Conservation (phyloP, 2,113 vertebrate species). For the Dissostichus mawsoni region DNA sequence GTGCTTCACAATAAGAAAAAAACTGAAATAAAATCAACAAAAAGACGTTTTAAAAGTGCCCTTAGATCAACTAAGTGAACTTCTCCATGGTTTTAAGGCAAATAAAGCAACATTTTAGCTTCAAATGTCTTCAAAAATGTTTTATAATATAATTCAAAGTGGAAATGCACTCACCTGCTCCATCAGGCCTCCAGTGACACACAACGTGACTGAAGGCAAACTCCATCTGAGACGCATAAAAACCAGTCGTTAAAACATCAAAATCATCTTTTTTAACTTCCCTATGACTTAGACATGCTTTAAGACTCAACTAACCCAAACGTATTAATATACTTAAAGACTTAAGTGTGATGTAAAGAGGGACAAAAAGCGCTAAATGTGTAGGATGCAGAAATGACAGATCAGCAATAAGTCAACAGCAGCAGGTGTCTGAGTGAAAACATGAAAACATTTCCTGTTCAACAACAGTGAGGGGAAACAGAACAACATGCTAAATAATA, state of each 20-base stretch:
- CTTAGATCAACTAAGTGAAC: no score
- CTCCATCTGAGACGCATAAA: slow-evolving; percentile 74
- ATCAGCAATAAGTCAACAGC: not conserved
- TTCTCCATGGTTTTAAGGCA: no score
- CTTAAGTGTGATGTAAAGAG: not conserved
- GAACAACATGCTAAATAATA: not conserved
- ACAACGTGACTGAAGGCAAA: slow-evolving; percentile 84
- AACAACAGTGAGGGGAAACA: not conserved
- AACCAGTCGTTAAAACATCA: not conserved
- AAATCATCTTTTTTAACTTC: not conserved
- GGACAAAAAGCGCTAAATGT: not conserved
- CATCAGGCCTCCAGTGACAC: slow-evolving; percentile 76
- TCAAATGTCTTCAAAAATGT: not conserved
- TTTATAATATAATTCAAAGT: not conserved
- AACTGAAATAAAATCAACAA: no score
- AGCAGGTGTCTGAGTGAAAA: slow-evolving; percentile 1
- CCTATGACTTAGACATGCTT: no score
- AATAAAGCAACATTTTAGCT: no score
- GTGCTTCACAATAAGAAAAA: no score
- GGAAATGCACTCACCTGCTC: slow-evolving; percentile 50
- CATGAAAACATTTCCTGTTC: slow-evolving; percentile 1
- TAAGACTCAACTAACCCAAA: no score
- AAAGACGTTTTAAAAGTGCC: no score
- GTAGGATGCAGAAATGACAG: not conserved
- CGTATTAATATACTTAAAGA: no score